phyloP scores from a whole-genome alignment of 1,140 invertebrate genomes.

The Micrasema minimum region DNA sequence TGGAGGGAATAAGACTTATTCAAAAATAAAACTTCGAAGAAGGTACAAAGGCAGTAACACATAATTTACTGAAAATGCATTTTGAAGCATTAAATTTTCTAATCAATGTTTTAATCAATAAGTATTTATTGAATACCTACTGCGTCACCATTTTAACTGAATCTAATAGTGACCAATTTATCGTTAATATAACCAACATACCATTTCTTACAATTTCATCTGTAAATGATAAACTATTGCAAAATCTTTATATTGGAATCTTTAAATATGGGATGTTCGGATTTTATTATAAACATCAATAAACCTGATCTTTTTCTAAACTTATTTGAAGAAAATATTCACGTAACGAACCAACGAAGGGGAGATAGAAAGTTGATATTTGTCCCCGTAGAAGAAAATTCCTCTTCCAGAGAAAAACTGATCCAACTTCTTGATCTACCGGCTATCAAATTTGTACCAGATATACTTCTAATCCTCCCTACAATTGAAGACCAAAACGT shows the following conservation, averaged over 20 bases:
- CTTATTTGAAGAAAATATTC: constrained; percentile 49
- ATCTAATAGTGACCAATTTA: not conserved
- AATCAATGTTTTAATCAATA: constrained; percentile 37
- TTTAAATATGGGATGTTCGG: constrained; percentile 48
- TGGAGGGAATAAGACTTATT: not conserved
- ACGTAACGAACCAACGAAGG: constrained; percentile 49
- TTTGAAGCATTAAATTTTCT: constrained; percentile 10
- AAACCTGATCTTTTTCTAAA: constrained; percentile 33
- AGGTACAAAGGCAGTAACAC: no score
- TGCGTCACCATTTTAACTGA: constrained; percentile 45
- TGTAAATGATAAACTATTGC: not conserved
- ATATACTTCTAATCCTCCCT: constrained; percentile 47
- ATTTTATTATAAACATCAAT: constrained; percentile 43
- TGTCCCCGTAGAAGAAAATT: constrained; percentile 31
- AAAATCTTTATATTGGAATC: constrained; percentile 36
- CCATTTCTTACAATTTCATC: constrained; percentile 11
- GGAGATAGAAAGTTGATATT: constrained; percentile 49
- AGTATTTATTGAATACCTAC: constrained; percentile 44
- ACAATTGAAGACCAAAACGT: constrained; percentile 6
- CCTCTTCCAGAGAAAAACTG: constrained; percentile 18
- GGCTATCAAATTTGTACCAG: constrained; percentile 36
- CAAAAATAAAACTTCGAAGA: not conserved
- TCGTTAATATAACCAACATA: not conserved
- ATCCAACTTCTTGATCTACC: constrained; percentile 30
- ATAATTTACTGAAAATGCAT: not conserved